Conservation (phyloP, 2,888 invertebrate genomes). For the Diachrysia chrysitis region DNA sequence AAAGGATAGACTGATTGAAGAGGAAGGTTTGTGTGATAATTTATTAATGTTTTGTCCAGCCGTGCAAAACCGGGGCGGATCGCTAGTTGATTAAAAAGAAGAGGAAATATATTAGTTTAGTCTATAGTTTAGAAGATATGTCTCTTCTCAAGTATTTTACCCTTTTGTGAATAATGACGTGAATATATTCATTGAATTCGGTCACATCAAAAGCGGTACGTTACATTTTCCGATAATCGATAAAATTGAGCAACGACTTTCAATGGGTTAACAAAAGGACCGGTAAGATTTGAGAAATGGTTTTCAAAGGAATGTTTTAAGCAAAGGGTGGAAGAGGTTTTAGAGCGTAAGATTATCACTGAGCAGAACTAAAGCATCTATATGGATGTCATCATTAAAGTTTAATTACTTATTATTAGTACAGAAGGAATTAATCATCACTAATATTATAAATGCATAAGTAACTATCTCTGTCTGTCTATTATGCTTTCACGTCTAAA, state of each 20-base stretch:
- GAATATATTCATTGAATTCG: constrained; percentile 4
- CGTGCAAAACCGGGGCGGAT: no score
- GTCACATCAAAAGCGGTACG: constrained; percentile 2
- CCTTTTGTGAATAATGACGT: constrained; percentile 1
- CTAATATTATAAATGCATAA: no score
- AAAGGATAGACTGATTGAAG: no score
- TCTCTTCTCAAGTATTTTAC: background rate
- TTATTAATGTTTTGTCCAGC: no score
- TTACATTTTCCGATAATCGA: constrained; percentile 2
- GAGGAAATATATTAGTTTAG: background rate
- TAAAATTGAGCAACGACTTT: constrained; percentile 3
- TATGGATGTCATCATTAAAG: no score
- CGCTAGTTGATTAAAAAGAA: no score
- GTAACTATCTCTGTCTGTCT: no score
- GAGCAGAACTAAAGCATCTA: background rate
- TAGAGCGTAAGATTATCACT: background rate
- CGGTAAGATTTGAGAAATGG: constrained; percentile 4
- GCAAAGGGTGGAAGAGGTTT: background rate
- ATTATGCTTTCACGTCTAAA: no score
- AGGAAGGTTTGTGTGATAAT: no score
- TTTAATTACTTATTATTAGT: no score
- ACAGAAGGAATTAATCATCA: no score
- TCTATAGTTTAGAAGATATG: background rate
- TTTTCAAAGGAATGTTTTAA: background rate
- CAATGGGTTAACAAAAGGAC: constrained; percentile 1